Evolutionary conservation across 1,140 invertebrate species (phyloP), one percentile per base, ranked within the genome.

Genomic region (Lucilia sericata): DNA sequence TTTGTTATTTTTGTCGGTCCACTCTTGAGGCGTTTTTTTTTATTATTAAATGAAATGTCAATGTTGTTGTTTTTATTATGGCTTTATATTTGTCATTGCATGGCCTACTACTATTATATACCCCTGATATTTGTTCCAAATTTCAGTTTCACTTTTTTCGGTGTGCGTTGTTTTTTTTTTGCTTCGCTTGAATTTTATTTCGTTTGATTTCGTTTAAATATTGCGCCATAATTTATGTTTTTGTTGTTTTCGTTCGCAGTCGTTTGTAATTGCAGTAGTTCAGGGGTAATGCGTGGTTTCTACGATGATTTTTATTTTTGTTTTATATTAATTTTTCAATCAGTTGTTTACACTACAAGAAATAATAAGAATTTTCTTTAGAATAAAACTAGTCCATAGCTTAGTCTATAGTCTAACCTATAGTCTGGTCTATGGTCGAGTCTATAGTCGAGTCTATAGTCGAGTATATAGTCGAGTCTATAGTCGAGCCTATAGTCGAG

Each of bases 251-350:
- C 4, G n/a, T n/a, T 70, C 5, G 7, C 65, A 25, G 65, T 25
- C 21, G 65, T 80, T 21, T 12, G 76, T 21, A 80, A 80, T 80
- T 51, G 19, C 65, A 70, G 55, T 42, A 78, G 76, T 80, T 80
- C 76, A 80, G 76, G 76, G 76, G 76, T 80, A 80, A 80, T 80
- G 42, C 42, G 76, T 80, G 76, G 76, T 80, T 80, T 21, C 17
- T 19, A 21, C n/a, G 36, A 9, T 19, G 13, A 47, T 42, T 80
- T 80, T 80, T 80, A 30, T 80, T 80, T 80, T n/a, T 78, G 17
- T 7, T 75, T 14, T 17, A 8, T 1, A 42, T 7, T 42, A 10
- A 42, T n/a, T 42, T 42, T 42, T 42, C 2, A 42, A 30, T 30
- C 25, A 30, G 1, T 42, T 7, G 42, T 3, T 42, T 70, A 70